phyloP scores from a whole-genome alignment of 2,113 vertebrate genomes.

The Barnardius zonarius region DNA sequence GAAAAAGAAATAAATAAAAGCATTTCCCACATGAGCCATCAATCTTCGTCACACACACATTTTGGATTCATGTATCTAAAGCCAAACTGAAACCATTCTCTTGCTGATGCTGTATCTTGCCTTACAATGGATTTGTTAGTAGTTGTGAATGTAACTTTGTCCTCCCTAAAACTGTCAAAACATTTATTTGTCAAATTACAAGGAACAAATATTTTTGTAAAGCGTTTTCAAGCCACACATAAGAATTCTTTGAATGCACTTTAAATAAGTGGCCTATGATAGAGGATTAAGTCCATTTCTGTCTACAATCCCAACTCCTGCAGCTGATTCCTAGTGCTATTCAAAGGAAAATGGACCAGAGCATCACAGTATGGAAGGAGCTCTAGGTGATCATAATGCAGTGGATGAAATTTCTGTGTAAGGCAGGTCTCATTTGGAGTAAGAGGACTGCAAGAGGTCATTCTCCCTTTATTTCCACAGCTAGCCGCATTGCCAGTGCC shows the following conservation, averaged over 20 bases:
- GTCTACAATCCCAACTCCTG: not conserved
- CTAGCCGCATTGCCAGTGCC: not conserved
- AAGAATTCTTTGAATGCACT: not conserved
- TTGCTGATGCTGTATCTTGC: not conserved
- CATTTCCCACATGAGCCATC: conserved; percentile 24
- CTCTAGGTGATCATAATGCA: not conserved
- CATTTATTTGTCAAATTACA: not conserved
- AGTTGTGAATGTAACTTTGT: not conserved
- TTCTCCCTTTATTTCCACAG: not conserved
- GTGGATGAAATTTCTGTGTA: not conserved
- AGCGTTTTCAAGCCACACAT: not conserved
- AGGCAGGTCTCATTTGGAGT: not conserved
- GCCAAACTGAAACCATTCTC: not conserved
- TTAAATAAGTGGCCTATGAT: not conserved
- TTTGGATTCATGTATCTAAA: conserved; percentile 19
- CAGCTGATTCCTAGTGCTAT: not conserved
- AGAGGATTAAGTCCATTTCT: not conserved
- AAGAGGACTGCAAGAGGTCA: not conserved
- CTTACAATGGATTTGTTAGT: not conserved
- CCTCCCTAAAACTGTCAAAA: conserved; percentile 4
- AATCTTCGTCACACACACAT: not conserved
- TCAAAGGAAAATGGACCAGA: not conserved
- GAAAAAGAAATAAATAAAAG: conserved; percentile 55
- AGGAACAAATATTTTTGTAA: not conserved
- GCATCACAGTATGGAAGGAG: not conserved